Base-by-base conservation (phyloP, 2,113 vertebrate species). In the Strix aluco region DNA sequence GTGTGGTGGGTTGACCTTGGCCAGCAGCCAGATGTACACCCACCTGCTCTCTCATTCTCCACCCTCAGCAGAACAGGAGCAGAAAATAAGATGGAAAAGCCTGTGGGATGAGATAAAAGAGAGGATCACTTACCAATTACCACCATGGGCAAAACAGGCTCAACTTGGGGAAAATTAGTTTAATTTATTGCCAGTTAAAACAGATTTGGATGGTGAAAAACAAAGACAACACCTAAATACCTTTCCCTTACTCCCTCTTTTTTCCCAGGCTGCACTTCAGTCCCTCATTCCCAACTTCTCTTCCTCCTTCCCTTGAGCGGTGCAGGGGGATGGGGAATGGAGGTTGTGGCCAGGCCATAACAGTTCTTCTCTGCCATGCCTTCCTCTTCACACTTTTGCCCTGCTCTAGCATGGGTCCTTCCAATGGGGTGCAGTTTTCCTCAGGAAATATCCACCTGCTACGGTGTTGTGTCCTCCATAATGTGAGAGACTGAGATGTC, bases 401-500 rank as follows among this genome's bases (percentile, higher is more conserved):
- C 11, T 69, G 8, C 9, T 72, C 4, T 20, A 46, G 18, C 13
- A 58, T 14, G 27, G 1, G 3, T 44, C 8, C 2, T 74, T n/a
- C 19, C 29, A 13, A 29, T 18, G 9, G 36, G 15, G n/a, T 5
- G 3, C 4, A 47, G 19, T 52, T 69, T 78, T 4, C 11, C 18
- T 58, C 10, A 15, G 65, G 42, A 79, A 22, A 21, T 30, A 62
- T 11, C 19, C 32, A 79, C 13, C 7, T 27, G 7, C 30, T 44
- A 2, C 1, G 1, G 2, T 6, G 15, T 21, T 3, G 13, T 34
- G 4, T 27, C 49, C 17, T 55, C 11, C 13, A 11, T 46, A 17
- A 7, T 46, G 44, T 18, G 16, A 46, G 44, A 46, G 44, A 46
- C 17, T 46, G 40, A 42, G 40, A 18, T 44, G 44, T 44, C 44